Evolutionary conservation across 1,140 invertebrate species (phyloP).

Genomic region (Vollenhovia emeryi): DNA sequence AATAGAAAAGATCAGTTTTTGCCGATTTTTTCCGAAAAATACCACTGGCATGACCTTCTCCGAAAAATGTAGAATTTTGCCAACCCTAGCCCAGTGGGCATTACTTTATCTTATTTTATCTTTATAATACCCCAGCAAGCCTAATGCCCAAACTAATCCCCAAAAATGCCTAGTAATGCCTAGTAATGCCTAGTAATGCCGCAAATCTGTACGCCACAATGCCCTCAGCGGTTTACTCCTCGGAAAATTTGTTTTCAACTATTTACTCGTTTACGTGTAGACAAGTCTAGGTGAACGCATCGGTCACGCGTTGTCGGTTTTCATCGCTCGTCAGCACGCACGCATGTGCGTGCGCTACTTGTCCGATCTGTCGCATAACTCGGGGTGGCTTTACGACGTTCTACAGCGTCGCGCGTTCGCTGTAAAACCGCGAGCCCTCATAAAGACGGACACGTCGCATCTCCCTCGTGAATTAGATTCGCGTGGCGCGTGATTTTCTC

Average conservation of each 20-base stretch:
- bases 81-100: no score
- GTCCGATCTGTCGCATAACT: slow-evolving; percentile 64
- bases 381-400: slow-evolving; percentile 52
- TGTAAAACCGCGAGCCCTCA: slow-evolving; percentile 49
- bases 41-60: no score
- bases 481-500: slow-evolving; percentile 13
- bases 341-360: slow-evolving; percentile 15
- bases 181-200: no score
- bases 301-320: slow-evolving; percentile 9
- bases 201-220: no score
- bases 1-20: no score
- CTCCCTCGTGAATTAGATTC: slow-evolving; percentile 61
- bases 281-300: neutral
- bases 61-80: no score
- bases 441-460: slow-evolving; percentile 51
- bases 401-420: slow-evolving; percentile 44
- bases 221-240: no score
- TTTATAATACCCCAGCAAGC: no score
- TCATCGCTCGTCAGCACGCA: neutral
- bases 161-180: no score
- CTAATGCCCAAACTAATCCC: no score
- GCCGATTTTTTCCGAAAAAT: no score
- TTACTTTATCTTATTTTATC: no score
- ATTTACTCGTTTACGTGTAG: neutral
- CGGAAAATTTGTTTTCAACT: neutral